Evolutionary conservation across 2,888 invertebrate genomes (phyloP), one percentile per base, ranked within the genome.

Genomic region (Agonopterix arenella): DNA sequence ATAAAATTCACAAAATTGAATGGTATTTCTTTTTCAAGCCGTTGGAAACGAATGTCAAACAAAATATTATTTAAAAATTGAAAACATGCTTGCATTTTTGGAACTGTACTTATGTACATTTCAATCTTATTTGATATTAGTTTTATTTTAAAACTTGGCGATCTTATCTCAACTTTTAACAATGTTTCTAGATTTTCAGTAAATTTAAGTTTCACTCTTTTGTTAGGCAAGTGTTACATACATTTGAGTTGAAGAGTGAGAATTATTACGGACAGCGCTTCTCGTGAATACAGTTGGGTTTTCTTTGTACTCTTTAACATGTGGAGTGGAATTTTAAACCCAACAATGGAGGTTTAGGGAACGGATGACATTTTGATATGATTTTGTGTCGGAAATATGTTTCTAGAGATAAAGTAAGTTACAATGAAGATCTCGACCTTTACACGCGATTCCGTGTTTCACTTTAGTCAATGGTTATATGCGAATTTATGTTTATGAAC

Each of bases 201-300:
- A 40, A 40, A 40, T 40, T 40, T 40, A n/a, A 40, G 40, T 40
- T 40, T 8, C n/a, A 40, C n/a, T 40, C 10, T 40, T 40, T 40
- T 40, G 9, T n/a, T n/a, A 9, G 8, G 28, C 28, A 28, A 28
- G 28, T 28, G 10, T 40, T 9, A 4, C n/a, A n/a, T n/a, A n/a
- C 16, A 47, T 13, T 47, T 7, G 11, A 11, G 43, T 43, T 54
- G 54, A 54, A 58, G 56, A 49, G 64, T 57, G 58, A 55, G 57
- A 61, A 61, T 64, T 62, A 64, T 63, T 59, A 62, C 61, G 52
- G 54, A 52, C 52, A 55, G 54, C 44, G 56, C 53, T 46, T 46
- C 48, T 55, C 55, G 57, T 59, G 60, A 61, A 60, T 58, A 57
- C 59, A 56, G 50, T 56, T 57, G 54, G 55, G 47, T 61, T 61